A percentile compares a stretch with the other conserved stretches of the same genome.
Conservation (phyloP, 2,888 invertebrate genomes). For the Zelleria hepariella region DNA sequence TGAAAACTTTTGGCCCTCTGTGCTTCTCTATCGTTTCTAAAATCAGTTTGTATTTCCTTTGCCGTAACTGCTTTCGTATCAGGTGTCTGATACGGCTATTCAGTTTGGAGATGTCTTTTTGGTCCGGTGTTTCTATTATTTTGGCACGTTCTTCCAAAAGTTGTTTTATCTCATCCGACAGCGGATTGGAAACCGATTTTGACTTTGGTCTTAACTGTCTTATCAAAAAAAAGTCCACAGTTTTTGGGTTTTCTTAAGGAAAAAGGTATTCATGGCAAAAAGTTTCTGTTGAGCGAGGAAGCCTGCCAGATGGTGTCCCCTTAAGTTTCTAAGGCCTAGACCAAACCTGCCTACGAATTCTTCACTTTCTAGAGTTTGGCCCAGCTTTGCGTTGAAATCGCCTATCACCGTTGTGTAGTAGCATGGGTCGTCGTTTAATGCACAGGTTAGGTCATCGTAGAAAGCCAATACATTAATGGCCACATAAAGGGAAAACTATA, state of each 20-base stretch:
- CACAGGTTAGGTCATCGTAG: not conserved
- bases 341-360: not conserved
- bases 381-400: not conserved
- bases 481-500: too few relatives aligned
- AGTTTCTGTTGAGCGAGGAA: not conserved
- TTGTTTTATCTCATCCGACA: too few relatives aligned
- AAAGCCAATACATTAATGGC: not conserved
- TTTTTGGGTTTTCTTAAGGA: not conserved
- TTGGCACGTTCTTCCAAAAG: too few relatives aligned
- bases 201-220: not conserved
- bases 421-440: not conserved
- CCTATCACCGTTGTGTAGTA: not conserved
- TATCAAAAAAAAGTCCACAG: not conserved
- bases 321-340: not conserved
- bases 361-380: not conserved
- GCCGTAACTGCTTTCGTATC: too few relatives aligned
- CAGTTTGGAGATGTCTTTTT: too few relatives aligned
- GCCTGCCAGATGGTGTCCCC: not conserved
- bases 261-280: not conserved
- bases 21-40: too few relatives aligned
- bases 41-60: too few relatives aligned
- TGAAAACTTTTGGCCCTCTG: too few relatives aligned
- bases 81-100: too few relatives aligned
- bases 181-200: too few relatives aligned
- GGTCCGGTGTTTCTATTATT: too few relatives aligned